Evolutionary conservation across 2,888 invertebrate genomes (phyloP).

Genomic region (Tinea trinotella): DNA sequence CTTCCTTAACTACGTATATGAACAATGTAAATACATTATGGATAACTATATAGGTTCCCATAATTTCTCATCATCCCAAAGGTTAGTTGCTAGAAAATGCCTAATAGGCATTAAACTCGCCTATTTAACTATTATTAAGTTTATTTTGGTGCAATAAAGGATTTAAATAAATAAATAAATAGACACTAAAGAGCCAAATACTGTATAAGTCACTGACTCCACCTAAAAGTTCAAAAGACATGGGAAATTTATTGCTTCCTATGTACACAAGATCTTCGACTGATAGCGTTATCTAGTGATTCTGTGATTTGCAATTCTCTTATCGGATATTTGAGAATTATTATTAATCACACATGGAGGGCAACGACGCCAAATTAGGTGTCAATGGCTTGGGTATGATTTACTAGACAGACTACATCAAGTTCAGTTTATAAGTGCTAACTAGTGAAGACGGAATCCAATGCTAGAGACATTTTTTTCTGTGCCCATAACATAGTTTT

Average conservation of each 20-base stretch:
- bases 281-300: not conserved
- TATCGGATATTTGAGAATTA: not conserved
- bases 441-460: not conserved
- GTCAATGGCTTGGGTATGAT: conserved; percentile 13
- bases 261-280: not conserved
- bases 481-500: not conserved
- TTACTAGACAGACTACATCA: not conserved
- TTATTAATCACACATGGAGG: conserved; percentile 10
- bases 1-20: not conserved
- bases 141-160: no score
- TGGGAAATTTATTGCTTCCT: not conserved
- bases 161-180: no score
- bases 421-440: not conserved
- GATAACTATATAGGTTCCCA: no score
- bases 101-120: no score
- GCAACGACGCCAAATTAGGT: conserved; percentile 11
- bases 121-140: no score
- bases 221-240: not conserved
- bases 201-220: no score
- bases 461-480: not conserved
- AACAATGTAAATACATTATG: no score
- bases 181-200: no score
- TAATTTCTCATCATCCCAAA: no score
- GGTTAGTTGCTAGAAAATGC: no score
- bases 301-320: conserved; percentile 8